Base-by-base conservation (phyloP, 2,888 invertebrate genomes). In the Blastobasis adustella region DNA sequence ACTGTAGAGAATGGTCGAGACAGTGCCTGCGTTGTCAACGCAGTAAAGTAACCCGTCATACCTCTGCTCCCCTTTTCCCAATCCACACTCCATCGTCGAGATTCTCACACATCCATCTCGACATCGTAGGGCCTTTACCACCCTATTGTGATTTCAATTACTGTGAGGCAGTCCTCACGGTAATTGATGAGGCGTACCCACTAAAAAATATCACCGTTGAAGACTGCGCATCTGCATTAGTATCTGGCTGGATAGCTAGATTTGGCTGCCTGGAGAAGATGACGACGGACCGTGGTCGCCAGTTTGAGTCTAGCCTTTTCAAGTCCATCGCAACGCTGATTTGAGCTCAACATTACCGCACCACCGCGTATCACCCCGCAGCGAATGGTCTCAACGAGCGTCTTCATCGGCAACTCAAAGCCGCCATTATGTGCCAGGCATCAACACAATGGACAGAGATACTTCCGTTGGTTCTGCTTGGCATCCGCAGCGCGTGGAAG, bases 391-490 rank as follows among this genome's bases (percentile, higher is more conserved):
- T 46, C 6, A 48, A 60, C 4, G 59, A 58, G 23, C 38, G 55
- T 5, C 50, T 46, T 37, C 55, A 55, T 9, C 23, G 52, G 4
- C 6, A 44, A 1, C 38, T 58, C 4, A 56, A 56, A 40, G 50
- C 50, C n/a, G 49, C 56, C 0, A 37, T 58, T 1, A 54, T 37
- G 40, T 23, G 23, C 23, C 23, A 23, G 2, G 23, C 23, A 23
- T 23, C 23, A 23, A 23, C 23, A 23, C 23, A 23, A 23, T 58
- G 69, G 9, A 69, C 69, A 0, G 50, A 71, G 0, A 70, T 74
- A 52, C 42, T 64, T 5, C 55, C 70, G 2, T 65, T 71, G 4
- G 61, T 82, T 0, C 51, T 65, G 39, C 63, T 63, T 8, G 69
- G 58, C 1, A 46, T 57, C 10, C 51, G 59, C 5, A 52, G 56